Base-by-base conservation (phyloP, 2,888 invertebrate species). In the Myopa testacea region DNA sequence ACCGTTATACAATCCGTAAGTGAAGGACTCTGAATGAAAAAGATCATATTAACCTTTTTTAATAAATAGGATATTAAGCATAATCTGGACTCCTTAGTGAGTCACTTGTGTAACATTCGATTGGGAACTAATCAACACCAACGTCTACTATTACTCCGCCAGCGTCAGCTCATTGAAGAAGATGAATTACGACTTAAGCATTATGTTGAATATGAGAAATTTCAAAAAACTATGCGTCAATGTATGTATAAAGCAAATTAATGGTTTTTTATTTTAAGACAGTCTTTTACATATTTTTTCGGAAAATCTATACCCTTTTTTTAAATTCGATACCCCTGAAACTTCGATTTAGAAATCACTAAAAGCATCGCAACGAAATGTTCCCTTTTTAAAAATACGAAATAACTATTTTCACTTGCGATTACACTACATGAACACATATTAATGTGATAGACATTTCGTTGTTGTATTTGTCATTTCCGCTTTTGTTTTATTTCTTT, bases 121-220 rank as follows among this genome's bases (percentile, higher is more conserved):
- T 84, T 90, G 78, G 89, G 88, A 65, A 86, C 89, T 19, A 89
- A 87, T 78, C 87, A 87, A 72, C 87, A 88, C 63, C 89, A 89
- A 80, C 86, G 88, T 63, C 81, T 89, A 37, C 78, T 88, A 58
- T 82, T 89, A 12, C 79, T 89, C 34, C 83, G 90, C 19, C 90
- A 89, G 81, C 87, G 89, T 37, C 89, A 89, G 78, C 86, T 89
- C 52, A 87, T 89, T 45, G 89, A 89, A 83, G 89, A 89, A 77
- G 89, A 89, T 80, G 89, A 90, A 80, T 80, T 89, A 68, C 85
- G 89, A 4, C 81, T 90, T 5, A 88, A 88, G 71, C 89, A 89
- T 80, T 89, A 87, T 78, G 87, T 89, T 75, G 89, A 89, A 83
- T 85, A 88, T 78, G 89, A 89, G 79, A 89, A 89, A 81, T 89